These are phyloP conservation scores for Sarcophaga carnaria DNA, from an alignment of 2,888 invertebrate genomes.

Conservation along the genomic window DNA sequence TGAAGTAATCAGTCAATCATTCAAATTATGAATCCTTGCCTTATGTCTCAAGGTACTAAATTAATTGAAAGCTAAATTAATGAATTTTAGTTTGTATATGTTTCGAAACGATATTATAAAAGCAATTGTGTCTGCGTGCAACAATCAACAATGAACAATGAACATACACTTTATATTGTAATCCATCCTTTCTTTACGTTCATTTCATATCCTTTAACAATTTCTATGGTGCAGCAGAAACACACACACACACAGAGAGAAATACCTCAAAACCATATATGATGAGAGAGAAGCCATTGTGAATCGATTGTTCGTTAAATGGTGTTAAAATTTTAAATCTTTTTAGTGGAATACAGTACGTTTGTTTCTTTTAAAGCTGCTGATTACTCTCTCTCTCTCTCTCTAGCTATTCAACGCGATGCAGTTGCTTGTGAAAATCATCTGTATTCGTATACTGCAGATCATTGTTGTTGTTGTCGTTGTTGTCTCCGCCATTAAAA, in stretches of 20 bases:
- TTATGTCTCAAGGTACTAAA: too few relatives aligned
- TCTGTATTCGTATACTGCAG: not conserved
- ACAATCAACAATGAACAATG: too few relatives aligned
- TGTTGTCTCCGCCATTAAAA: not conserved
- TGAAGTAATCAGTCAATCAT: too few relatives aligned
- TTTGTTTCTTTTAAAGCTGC: not conserved
- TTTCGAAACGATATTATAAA: too few relatives aligned
- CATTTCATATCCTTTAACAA: too few relatives aligned
- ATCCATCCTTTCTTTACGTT: too few relatives aligned
- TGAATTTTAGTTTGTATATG: too few relatives aligned
- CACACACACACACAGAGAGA: too few relatives aligned
- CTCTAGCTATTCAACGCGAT: not conserved
- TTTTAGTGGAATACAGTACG: not conserved
- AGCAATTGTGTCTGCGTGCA: too few relatives aligned
- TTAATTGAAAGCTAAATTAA: too few relatives aligned
- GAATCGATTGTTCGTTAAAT: not conserved
- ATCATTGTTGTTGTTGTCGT: not conserved
- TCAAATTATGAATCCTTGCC: too few relatives aligned
- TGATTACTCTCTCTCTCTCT: not conserved
- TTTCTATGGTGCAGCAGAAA: not conserved
- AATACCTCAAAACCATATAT: not conserved
- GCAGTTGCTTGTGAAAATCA: not conserved
- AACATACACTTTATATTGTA: too few relatives aligned
- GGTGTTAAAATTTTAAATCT: not conserved
- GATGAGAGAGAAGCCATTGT: not conserved